Conservation (phyloP, 2,113 vertebrate genomes). For the Melanostigma gelatinosum region DNA sequence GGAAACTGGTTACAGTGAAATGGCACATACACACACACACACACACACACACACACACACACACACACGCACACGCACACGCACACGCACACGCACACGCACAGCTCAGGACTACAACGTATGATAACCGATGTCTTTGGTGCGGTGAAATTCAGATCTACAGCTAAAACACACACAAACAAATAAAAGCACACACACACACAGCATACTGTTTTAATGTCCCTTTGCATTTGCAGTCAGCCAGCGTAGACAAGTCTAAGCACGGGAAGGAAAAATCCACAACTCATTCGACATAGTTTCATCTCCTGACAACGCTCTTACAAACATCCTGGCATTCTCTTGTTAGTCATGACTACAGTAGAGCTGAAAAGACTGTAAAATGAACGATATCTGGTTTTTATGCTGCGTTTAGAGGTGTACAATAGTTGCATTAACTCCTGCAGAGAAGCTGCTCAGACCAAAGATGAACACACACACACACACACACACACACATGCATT, state of each 20-base stretch:
- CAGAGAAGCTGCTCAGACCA: background rate
- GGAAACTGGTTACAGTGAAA: conserved; percentile 69
- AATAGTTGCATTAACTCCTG: conserved; percentile 26
- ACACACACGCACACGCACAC: background rate
- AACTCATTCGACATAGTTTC: conserved; percentile 49
- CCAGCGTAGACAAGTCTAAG: conserved; percentile 53
- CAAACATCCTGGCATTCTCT: conserved; percentile 33
- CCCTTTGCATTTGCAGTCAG: conserved; percentile 37
- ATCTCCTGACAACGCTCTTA: conserved; percentile 25
- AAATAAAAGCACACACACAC: conserved; percentile 13
- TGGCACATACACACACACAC: conserved; percentile 24
- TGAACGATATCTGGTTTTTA: conserved; percentile 25
- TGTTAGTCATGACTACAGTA: conserved; percentile 41
- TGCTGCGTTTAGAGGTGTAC: conserved; percentile 10
- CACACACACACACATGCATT: background rate
- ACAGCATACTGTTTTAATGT: conserved; percentile 23
- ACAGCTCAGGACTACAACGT: conserved; percentile 30
- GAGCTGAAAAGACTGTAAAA: conserved; percentile 29
- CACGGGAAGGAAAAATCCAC: conserved; percentile 15
- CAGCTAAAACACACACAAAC: conserved; percentile 35
- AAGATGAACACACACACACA: conserved; percentile 10
- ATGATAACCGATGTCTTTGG: conserved; percentile 40
- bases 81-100: background rate
- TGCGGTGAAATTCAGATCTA: conserved; percentile 36
- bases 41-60: too few relatives aligned